These are phyloP conservation scores for Troides helena DNA, from an alignment of 2,888 invertebrate genomes.

Conservation along the genomic window DNA sequence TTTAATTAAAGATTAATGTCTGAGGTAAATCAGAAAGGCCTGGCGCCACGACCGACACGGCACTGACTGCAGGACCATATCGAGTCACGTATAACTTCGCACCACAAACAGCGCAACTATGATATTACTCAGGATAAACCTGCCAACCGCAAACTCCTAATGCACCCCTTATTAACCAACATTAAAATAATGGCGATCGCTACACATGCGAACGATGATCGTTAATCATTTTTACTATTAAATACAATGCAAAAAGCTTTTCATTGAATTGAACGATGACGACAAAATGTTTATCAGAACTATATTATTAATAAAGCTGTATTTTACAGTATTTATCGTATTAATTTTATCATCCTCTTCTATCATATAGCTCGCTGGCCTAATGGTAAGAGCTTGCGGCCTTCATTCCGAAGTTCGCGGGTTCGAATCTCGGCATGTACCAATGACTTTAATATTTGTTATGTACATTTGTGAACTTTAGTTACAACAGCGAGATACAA, in stretches of 20 bases:
- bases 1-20: conserved; percentile 64
- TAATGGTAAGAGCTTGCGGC: too few relatives aligned
- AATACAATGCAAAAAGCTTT: neutral
- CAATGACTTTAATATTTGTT: too few relatives aligned
- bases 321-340: too few relatives aligned
- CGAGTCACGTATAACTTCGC: conserved; percentile 55
- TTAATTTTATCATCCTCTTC: too few relatives aligned
- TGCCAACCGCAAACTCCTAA: conserved; percentile 60
- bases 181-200: conserved; percentile 55
- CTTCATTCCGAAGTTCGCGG: too few relatives aligned
- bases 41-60: conserved; percentile 45
- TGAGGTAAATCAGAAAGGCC: conserved; percentile 58
- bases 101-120: conserved; percentile 56
- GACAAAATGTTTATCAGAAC: too few relatives aligned
- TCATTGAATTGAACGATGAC: too few relatives aligned
- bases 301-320: too few relatives aligned
- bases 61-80: conserved; percentile 31
- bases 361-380: too few relatives aligned
- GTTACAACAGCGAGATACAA: too few relatives aligned
- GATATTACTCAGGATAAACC: conserved; percentile 53
- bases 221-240: conserved; percentile 2
- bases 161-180: conserved; percentile 56
- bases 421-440: too few relatives aligned
- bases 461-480: too few relatives aligned
- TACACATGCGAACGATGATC: neutral